A percentile compares a stretch with the other conserved stretches of the same genome.
Conservation (phyloP, 2,113 vertebrate genomes). For the Passer domesticus region DNA sequence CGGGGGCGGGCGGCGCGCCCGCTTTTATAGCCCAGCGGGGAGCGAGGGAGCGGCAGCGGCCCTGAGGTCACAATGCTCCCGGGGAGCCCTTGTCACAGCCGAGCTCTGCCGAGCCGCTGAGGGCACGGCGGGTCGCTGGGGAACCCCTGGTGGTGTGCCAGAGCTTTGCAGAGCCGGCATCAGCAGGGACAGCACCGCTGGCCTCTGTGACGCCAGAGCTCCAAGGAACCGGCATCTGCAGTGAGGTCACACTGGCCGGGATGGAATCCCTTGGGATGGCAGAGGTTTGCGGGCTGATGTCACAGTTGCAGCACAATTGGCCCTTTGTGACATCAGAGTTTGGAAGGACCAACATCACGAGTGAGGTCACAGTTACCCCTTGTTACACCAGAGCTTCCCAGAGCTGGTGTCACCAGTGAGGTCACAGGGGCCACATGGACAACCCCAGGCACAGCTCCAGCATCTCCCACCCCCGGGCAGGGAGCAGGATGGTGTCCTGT, state of each 20-base stretch:
- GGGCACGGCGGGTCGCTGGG: not conserved
- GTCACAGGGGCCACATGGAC: not conserved
- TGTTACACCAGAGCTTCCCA: not conserved
- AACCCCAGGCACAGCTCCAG: not conserved
- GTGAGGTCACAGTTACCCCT: too few species aligned
- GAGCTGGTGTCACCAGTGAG: not conserved
- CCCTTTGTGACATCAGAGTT: not conserved
- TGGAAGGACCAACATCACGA: not conserved
- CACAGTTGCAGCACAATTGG: not conserved
- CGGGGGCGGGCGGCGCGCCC: too few species aligned
- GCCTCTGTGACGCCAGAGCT: not conserved
- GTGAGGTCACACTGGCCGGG: not conserved
- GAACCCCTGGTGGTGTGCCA: not conserved
- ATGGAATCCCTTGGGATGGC: not conserved
- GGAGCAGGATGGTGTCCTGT: too few species aligned
- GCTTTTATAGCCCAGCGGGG: too few species aligned
- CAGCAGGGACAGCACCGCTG: too few species aligned
- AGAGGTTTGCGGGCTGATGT: not conserved
- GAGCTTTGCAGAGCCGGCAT: too few species aligned
- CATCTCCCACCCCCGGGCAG: accelerated
- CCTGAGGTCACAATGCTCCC: too few species aligned
- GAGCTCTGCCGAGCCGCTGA: not conserved
- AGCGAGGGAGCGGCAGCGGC: too few species aligned
- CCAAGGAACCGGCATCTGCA: too few species aligned
- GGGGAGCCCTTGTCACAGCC: too few species aligned